Evolutionary conservation across 1,140 invertebrate species (phyloP), one percentile per base, ranked within the genome.

Genomic region (Pteromalus puparum): DNA sequence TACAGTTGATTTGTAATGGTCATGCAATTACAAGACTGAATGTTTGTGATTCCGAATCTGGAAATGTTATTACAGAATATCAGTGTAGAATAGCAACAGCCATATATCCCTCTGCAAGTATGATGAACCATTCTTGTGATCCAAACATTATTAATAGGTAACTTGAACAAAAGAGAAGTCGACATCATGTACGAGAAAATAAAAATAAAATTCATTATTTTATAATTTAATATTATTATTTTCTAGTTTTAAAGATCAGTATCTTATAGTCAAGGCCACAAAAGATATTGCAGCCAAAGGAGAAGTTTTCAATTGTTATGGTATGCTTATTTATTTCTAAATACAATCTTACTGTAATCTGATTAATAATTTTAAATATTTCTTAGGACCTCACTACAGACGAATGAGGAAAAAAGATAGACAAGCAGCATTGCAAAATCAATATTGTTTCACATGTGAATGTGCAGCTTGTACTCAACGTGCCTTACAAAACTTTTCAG

Each of bases 101-200:
- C 1, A 97, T 98, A 89, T 98, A 97, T 93, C 97, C 97, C 0
- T 96, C 97, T n/a, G 96, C 96, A 13, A 97, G 97, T 89, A 96
- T 98, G 93, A 96, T 98, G 95, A 98, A 98, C 92, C 97, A 98
- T 93, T 97, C 97, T 18, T 98, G 97, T 91, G 95, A 97, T 90
- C 95, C 97, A 10, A 97, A 96, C 89, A 96, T 98, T 81, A 95
- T 96, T 82, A 96, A 96, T 87, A 96, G 96, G 96, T 97, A 90
- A 87, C 70, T 82, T 28, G 21, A 12, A 70, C 78, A 53, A 77
- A 34, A 21, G 68, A 77, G 65, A 68, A 70, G 10, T 67, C 65
- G 38, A 12, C 38, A 42, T 9, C 38, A 9, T 42, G 6, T 34
- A 34, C 34, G 34, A 42, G 0, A 10, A 21, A 1, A 18, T 72